Evolutionary conservation across 2,113 vertebrate species (phyloP).

Genomic region (Brienomyrus longianalis): DNA sequence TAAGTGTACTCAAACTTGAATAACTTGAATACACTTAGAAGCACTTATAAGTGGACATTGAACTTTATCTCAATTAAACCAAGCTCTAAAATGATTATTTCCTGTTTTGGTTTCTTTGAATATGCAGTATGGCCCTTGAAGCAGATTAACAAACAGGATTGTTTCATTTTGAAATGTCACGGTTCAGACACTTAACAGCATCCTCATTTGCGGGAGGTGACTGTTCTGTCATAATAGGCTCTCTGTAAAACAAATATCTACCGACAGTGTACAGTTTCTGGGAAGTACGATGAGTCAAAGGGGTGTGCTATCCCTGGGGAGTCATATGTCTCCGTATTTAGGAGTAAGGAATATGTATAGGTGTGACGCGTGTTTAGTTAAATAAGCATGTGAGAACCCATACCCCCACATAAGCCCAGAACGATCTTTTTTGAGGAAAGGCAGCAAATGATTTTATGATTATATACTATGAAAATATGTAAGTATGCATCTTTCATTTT

Average conservation of each 20-base stretch:
- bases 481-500: neutral
- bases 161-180: neutral
- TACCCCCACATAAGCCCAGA: neutral
- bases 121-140: neutral
- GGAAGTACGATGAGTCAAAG: neutral
- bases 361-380: neutral
- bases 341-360: neutral
- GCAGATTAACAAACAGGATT: neutral
- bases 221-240: neutral
- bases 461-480: neutral
- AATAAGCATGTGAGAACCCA: neutral
- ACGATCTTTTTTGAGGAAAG: neutral
- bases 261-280: neutral
- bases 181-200: neutral
- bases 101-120: conserved; percentile 7
- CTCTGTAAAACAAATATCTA: neutral
- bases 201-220: neutral
- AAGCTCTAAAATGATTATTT: neutral
- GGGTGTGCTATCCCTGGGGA: too few relatives aligned
- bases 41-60: neutral
- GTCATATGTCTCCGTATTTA: neutral
- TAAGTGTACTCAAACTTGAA: too few relatives aligned
- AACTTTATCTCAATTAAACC: neutral
- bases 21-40: too few relatives aligned
- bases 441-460: neutral